These are phyloP conservation scores for Lepisosteus osseus DNA, from an alignment of 2,113 vertebrate genomes.

Conservation along the genomic window DNA sequence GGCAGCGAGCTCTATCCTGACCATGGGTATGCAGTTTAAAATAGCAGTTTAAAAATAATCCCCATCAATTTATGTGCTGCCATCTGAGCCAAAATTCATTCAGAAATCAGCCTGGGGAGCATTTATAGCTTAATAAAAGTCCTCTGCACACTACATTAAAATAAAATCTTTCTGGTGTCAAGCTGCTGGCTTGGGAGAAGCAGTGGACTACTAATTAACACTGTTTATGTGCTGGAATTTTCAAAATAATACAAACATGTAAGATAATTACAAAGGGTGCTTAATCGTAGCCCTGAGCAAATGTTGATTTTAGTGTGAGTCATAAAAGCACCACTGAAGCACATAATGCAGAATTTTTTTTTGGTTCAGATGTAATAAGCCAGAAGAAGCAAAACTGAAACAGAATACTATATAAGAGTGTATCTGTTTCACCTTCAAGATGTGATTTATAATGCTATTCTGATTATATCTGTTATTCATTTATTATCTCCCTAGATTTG, in stretches of 20 bases:
- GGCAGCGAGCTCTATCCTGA: constrained; percentile 4
- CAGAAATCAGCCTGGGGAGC: constrained; percentile 9
- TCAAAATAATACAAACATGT: background rate
- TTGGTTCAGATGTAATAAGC: too few relatives aligned
- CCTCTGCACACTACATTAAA: too few relatives aligned
- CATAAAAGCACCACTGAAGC: too few relatives aligned
- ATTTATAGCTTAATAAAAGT: constrained; percentile 13
- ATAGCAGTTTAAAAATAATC: constrained; percentile 80
- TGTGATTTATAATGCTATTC: too few relatives aligned
- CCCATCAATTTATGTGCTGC: rapidly evolving
- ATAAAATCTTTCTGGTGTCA: constrained; percentile 1
- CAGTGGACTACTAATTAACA: background rate
- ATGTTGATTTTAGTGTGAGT: too few relatives aligned
- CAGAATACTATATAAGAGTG: too few relatives aligned
- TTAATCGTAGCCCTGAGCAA: background rate
- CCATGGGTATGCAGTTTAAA: constrained; percentile 54
- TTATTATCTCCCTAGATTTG: too few relatives aligned
- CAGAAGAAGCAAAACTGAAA: too few relatives aligned
- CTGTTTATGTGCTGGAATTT: background rate
- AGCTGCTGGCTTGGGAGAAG: background rate
- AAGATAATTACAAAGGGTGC: background rate
- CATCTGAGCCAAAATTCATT: constrained; percentile 26
- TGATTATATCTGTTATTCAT: too few relatives aligned
- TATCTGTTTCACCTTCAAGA: too few relatives aligned
- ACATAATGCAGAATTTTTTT: too few relatives aligned